Evolutionary conservation across 2,113 vertebrate genomes (phyloP).

Genomic region (Eurypyga helias): DNA sequence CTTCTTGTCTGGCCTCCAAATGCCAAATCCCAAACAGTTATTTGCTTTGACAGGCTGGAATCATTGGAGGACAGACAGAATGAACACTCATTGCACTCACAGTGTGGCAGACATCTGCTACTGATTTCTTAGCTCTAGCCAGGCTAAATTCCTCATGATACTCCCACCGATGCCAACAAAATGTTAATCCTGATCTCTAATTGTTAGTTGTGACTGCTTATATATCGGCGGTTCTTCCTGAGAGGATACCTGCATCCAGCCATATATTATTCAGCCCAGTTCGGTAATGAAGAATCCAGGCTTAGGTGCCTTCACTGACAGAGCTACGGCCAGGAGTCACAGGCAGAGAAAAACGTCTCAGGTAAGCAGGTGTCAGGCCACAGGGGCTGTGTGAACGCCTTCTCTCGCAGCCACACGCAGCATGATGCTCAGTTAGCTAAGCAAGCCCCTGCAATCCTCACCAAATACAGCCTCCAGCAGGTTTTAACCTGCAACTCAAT

Average conservation of each 20-base stretch:
- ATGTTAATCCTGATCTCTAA: not conserved
- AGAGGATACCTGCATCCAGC: not conserved
- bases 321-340: not conserved
- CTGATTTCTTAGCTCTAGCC: not conserved
- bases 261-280: not conserved
- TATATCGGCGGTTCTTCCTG: fast-evolving
- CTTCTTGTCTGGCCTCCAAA: not conserved
- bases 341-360: not conserved
- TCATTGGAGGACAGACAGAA: not conserved
- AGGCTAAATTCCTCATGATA: not conserved
- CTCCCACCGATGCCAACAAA: not conserved
- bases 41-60: not conserved
- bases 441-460: not conserved
- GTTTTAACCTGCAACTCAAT: not conserved
- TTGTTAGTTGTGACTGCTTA: not conserved
- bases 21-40: not conserved
- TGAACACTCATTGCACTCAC: not conserved
- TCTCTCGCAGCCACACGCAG: not conserved
- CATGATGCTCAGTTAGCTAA: not conserved
- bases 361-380: fast-evolving
- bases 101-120: not conserved
- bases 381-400: not conserved
- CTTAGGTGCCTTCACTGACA: not conserved
- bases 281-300: not conserved
- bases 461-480: not conserved